phyloP scores from a whole-genome alignment of 2,797 vertebrate genomes.

The Atherinosoma microstoma region DNA sequence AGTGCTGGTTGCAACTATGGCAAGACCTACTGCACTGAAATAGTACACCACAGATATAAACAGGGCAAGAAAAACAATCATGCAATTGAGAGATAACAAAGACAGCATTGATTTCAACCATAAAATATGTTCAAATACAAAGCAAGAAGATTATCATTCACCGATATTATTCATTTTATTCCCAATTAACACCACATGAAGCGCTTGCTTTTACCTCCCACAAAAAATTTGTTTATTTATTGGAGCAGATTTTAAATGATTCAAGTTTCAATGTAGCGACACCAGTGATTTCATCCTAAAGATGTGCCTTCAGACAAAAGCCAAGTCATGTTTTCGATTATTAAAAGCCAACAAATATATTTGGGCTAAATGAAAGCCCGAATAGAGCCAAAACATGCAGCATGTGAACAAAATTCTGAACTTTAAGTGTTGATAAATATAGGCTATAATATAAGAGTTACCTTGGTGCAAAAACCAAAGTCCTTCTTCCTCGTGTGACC shows the following conservation, averaged over 20 bases:
- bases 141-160: not conserved
- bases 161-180: not conserved
- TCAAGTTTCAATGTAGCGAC: not conserved
- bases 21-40: not conserved
- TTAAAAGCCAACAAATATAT: not conserved
- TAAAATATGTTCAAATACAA: not conserved
- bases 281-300: not conserved
- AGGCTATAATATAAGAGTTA: constrained; percentile 43
- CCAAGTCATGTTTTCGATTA: not conserved
- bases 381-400: not conserved
- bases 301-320: not conserved
- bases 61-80: not conserved
- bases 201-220: no score
- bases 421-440: not conserved
- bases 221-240: not conserved
- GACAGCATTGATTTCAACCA: not conserved
- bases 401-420: not conserved
- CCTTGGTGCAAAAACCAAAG: constrained; percentile 62
- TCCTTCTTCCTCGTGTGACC: constrained; percentile 47
- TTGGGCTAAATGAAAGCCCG: not conserved
- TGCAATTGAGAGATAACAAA: not conserved
- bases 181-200: not conserved
- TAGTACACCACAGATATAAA: not conserved
- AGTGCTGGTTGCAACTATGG: not conserved
- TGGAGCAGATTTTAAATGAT: not conserved